Percentiles rank a stretch among this genome's conserved stretches.
phyloP scores from a whole-genome alignment of 1,140 invertebrate genomes.

The Helicoverpa armigera region DNA sequence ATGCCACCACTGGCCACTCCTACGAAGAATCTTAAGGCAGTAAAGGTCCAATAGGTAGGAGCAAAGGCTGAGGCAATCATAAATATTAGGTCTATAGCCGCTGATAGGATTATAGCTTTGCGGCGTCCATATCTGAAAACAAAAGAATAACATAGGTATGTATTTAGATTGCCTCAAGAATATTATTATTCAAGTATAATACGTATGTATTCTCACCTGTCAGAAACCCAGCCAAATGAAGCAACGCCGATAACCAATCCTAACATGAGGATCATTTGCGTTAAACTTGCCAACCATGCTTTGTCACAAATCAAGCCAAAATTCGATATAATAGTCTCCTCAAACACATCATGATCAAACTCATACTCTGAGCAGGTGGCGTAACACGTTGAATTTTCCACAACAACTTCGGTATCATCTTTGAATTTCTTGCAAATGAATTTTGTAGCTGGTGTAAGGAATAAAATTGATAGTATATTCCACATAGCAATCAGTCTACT shows the following conservation, averaged over 20 bases:
- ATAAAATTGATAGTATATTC: constrained; percentile 64
- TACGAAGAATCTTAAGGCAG: constrained; percentile 58
- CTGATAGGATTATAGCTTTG: constrained; percentile 54
- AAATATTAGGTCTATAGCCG: constrained; percentile 55
- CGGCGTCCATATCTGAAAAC: constrained; percentile 68
- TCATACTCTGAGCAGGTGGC: constrained; percentile 49
- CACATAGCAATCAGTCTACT: constrained; percentile 61
- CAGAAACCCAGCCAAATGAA: constrained; percentile 70
- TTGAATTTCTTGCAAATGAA: constrained; percentile 63
- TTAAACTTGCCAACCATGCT: constrained; percentile 66
- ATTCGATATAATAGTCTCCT: constrained; percentile 61
- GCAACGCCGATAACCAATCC: constrained; percentile 62
- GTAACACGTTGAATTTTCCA: constrained; percentile 1
- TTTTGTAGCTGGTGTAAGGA: constrained; percentile 62
- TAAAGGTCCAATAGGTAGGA: constrained; percentile 60
- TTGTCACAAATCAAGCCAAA: constrained; percentile 67
- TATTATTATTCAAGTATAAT: too few species aligned
- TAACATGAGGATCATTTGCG: constrained; percentile 66
- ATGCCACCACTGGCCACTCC: constrained; percentile 64
- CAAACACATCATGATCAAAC: constrained; percentile 58
- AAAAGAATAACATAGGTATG: constrained; percentile 22
- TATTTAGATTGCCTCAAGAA: not conserved
- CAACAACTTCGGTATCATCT: constrained; percentile 64
- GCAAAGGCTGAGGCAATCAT: constrained; percentile 59
- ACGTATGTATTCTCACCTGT: constrained; percentile 55